phyloP scores from a whole-genome alignment of 2,113 vertebrate genomes.

The Gnathonemus longibarbis region DNA sequence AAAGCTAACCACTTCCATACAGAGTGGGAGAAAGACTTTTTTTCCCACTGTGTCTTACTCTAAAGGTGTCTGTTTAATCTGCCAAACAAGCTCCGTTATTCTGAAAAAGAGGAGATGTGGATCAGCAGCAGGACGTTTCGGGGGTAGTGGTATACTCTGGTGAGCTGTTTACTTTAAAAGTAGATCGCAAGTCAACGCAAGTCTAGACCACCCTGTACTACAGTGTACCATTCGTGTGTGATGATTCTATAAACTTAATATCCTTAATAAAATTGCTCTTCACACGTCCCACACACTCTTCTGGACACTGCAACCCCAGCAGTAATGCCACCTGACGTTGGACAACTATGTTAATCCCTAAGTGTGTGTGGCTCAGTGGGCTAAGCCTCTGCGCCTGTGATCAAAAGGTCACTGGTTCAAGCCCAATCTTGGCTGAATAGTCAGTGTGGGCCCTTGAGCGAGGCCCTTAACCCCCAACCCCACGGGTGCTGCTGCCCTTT shows the following conservation, averaged over 20 bases:
- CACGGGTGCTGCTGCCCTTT: neutral
- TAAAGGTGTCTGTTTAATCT: neutral
- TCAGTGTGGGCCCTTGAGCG: too few species aligned
- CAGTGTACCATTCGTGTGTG: neutral
- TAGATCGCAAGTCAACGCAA: neutral
- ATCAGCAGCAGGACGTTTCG: neutral
- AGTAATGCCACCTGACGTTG: neutral
- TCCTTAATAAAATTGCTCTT: neutral
- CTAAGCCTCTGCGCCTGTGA: neutral
- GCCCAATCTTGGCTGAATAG: neutral
- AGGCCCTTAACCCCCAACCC: neutral
- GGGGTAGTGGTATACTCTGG: too few species aligned
- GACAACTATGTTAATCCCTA: neutral
- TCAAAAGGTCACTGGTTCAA: neutral
- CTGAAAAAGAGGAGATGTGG: neutral
- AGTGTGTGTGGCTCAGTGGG: neutral
- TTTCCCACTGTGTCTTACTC: neutral
- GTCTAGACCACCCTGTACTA: neutral
- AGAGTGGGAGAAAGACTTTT: constrained; percentile 5
- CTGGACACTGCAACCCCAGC: neutral
- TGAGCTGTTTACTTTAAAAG: neutral
- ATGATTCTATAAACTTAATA: neutral
- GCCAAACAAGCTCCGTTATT: neutral
- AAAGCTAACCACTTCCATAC: constrained; percentile 2
- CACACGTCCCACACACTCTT: neutral